These are phyloP conservation scores for Cephalopholis sonnerati DNA, from an alignment of 2,113 vertebrate species.

Conservation along the genomic window DNA sequence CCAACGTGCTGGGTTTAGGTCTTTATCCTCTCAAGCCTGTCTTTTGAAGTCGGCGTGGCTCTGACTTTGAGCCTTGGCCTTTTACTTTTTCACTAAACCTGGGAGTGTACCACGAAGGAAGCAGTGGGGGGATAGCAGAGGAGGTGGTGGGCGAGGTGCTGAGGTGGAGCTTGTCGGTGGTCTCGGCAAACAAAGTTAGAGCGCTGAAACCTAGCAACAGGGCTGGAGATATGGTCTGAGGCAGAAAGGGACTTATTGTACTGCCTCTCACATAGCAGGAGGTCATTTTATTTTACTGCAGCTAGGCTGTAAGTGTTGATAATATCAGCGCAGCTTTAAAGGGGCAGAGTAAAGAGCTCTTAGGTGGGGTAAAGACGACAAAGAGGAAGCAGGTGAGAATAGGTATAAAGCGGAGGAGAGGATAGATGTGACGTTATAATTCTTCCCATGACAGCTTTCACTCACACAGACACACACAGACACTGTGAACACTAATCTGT, in stretches of 20 bases:
- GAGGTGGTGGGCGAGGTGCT: not conserved
- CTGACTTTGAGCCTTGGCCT: conserved; percentile 12
- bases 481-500: conserved; percentile 33
- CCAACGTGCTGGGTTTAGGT: not conserved
- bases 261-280: conserved; percentile 21
- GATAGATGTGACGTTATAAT: not conserved
- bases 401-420: not conserved
- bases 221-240: conserved; percentile 15
- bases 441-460: conserved; percentile 21
- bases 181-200: conserved; percentile 39
- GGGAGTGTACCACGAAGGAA: not conserved
- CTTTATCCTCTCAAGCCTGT: conserved; percentile 31
- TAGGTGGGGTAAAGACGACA: not conserved
- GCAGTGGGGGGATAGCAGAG: not conserved
- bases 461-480: not conserved
- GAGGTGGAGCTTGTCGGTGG: conserved; percentile 11
- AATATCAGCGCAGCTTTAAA: not conserved
- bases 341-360: not conserved
- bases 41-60: conserved; percentile 16
- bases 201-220: conserved; percentile 37
- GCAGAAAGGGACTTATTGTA: conserved; percentile 13
- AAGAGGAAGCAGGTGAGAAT: too few relatives aligned
- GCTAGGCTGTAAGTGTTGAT: conserved; percentile 1
- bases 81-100: conserved; percentile 1
- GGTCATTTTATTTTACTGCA: conserved; percentile 27